Percentiles rank a stretch among this genome's conserved stretches.
phyloP scores from a whole-genome alignment of 2,888 invertebrate genomes.

The Campoplex nolae region DNA sequence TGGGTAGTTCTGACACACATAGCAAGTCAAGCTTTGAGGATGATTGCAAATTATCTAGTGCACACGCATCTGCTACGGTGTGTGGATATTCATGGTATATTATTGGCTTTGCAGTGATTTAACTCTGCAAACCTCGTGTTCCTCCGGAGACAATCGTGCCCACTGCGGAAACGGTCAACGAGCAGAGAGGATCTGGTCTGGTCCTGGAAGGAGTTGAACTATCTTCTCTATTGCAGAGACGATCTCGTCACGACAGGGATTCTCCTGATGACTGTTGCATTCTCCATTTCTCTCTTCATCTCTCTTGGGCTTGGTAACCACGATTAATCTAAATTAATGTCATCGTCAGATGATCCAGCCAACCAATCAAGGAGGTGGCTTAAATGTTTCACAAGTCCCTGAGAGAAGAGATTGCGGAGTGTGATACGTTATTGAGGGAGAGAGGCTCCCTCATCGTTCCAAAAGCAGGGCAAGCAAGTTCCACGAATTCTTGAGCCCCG shows the following conservation, averaged over 20 bases:
- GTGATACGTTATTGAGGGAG: conserved; percentile 39
- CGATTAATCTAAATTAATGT: conserved; percentile 80
- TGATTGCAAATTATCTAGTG: conserved; percentile 28
- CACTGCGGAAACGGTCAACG: conserved; percentile 37
- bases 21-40: neutral
- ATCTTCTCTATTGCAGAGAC: conserved; percentile 40
- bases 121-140: conserved; percentile 19
- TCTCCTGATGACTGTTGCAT: conserved; percentile 50
- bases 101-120: conserved; percentile 49
- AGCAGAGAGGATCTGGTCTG: neutral
- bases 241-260: conserved; percentile 39
- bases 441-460: conserved; percentile 7
- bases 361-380: conserved; percentile 68
- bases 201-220: conserved; percentile 40
- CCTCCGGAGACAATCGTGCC: conserved; percentile 23
- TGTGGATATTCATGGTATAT: conserved; percentile 17
- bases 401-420: conserved; percentile 42
- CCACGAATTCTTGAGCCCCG: conserved; percentile 35
- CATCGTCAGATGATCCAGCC: conserved; percentile 67
- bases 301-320: conserved; percentile 51
- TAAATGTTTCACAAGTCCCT: conserved; percentile 68
- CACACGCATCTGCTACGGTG: conserved; percentile 1
- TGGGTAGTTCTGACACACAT: neutral
- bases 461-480: conserved; percentile 48
- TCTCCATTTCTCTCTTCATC: conserved; percentile 28